These are phyloP conservation scores for Crotalus viridis DNA, from an alignment of 2,113 vertebrate species.

Conservation along the genomic window DNA sequence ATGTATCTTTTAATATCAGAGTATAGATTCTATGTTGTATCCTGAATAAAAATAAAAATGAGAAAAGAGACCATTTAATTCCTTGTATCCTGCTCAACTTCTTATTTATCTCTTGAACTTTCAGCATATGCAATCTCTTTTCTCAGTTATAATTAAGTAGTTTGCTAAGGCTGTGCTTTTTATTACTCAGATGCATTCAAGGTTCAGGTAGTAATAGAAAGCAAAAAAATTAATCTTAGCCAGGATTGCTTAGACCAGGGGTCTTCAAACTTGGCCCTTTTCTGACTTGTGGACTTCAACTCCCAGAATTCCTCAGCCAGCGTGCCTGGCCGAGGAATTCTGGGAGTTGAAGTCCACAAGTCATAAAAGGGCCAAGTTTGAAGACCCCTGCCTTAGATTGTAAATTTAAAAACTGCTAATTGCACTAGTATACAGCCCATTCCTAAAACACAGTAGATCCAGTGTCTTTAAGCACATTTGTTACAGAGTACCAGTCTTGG, in stretches of 20 bases:
- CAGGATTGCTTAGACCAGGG: neutral
- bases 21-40: neutral
- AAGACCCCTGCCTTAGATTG: neutral
- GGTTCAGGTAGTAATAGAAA: neutral
- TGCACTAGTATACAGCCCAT: neutral
- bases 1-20: neutral
- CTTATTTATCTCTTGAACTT: conserved; percentile 3
- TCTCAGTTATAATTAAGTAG: conserved; percentile 25
- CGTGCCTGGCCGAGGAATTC: too few species aligned
- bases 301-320: too few species aligned
- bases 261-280: neutral
- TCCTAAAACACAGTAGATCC: neutral
- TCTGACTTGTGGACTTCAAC: too few species aligned
- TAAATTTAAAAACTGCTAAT: neutral
- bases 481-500: neutral
- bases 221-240: neutral
- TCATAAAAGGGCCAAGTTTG: neutral
- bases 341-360: too few species aligned
- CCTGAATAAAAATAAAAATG: neutral
- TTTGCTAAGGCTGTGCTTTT: conserved; percentile 13
- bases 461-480: neutral
- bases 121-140: neutral
- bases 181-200: neutral
- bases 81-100: neutral
- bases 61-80: conserved; percentile 13